Base-by-base conservation (phyloP, 1,140 invertebrate genomes). In the Anthonomus grandis region DNA sequence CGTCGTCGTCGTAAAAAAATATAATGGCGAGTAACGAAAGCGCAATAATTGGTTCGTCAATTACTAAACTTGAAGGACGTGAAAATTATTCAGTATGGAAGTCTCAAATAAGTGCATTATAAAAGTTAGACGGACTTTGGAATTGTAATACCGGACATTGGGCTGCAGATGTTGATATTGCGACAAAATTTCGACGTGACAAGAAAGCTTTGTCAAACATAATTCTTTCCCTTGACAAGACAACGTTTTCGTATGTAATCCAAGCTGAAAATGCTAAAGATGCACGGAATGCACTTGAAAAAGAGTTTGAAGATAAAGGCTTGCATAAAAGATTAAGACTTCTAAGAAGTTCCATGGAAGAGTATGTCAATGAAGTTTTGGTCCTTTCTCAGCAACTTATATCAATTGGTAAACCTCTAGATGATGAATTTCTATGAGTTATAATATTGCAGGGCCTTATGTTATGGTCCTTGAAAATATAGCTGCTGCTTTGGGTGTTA, bases 401-500 rank as follows among this genome's bases (percentile, higher is more conserved):
- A 9, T 9, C 41, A 8, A 63, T 64, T 34, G 34, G 47, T 15
- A 59, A 62, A 52, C 56, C 57, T 10, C 9, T 71, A 2, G 63
- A 64, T 23, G 59, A 66, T 42, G 59, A 64, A 42, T 44, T 67
- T 42, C 19, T 62, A 15, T 54, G 27, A 13, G 63, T 48, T 45
- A 45, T 65, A 13, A 65, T 66, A 62, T 31, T 68, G 27, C 45
- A 45, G 17, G 63, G 60, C 5, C 50, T 67, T 22, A 47, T 64
- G 64, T 68, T 34, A 67, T 69, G 66, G 68, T 60, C 0, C 41
- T 71, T 17, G 64, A 67, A 51, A 70, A 63, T 64, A 67, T 66
- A 10, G 64, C n/a, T n/a, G n/a, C n/a, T n/a, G n/a, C n/a, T n/a
- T n/a, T n/a, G n/a, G n/a, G n/a, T n/a, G n/a, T n/a, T n/a, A n/a